These are phyloP conservation scores for Crenichthys baileyi DNA, from an alignment of 2,797 vertebrate genomes.

Conservation along the genomic window DNA sequence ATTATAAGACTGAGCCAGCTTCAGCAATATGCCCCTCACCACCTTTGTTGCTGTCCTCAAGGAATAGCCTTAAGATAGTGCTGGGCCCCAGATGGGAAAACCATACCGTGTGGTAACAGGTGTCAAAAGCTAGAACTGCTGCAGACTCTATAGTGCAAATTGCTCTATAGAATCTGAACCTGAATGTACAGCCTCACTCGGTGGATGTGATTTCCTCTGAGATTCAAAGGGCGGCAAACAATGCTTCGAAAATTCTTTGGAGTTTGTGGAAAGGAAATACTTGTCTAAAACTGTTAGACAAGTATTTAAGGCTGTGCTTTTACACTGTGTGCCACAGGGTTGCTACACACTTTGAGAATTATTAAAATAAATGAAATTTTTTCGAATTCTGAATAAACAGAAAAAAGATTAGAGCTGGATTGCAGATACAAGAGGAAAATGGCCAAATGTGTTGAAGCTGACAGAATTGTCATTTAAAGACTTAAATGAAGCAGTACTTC, in stretches of 20 bases:
- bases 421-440: neutral
- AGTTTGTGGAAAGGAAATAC: neutral
- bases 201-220: slow-evolving; percentile 49
- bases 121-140: slow-evolving; percentile 59
- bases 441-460: neutral
- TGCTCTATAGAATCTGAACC: slow-evolving; percentile 39
- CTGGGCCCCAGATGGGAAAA: slow-evolving; percentile 54
- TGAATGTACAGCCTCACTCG: slow-evolving; percentile 41
- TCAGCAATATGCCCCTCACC: slow-evolving; percentile 48
- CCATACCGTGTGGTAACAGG: slow-evolving; percentile 59
- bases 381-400: neutral
- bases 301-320: slow-evolving; percentile 4
- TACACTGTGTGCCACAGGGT: neutral
- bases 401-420: neutral
- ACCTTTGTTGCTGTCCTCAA: slow-evolving; percentile 39
- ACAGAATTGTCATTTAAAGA: neutral
- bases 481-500: neutral
- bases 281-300: slow-evolving; percentile 1
- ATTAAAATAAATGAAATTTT: neutral
- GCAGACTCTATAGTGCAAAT: slow-evolving; percentile 59
- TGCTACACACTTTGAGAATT: neutral
- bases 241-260: neutral
- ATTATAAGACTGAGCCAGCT: slow-evolving; percentile 61
- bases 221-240: slow-evolving; percentile 26
- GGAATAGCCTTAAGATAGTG: slow-evolving; percentile 53